Evolutionary conservation across 2,797 vertebrate genomes (phyloP), one percentile per base, ranked within the genome.

Genomic region (Phataginus tricuspis): DNA sequence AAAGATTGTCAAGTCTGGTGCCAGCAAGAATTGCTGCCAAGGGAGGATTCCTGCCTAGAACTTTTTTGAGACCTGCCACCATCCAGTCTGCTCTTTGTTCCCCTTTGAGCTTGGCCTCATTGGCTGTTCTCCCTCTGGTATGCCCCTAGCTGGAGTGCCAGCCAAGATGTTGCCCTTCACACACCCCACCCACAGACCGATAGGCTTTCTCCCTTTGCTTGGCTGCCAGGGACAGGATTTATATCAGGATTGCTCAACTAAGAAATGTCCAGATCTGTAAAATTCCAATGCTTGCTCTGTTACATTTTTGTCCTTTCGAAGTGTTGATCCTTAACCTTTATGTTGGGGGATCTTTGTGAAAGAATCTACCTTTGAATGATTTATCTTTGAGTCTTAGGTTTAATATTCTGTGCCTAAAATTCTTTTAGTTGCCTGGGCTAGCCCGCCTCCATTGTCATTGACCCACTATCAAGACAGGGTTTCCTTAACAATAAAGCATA

Each of bases 41-140:
- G 91, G 78, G 74, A 96, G 34, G 59, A 97, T 95, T 96, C 94
- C 94, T 94, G 94, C 92, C 92, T 92, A 92, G 94, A 91, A 96
- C 92, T 92, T 97, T 97, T 97, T 92, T 97, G 91, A 94, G 78
- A 96, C 82, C 85, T 97, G 92, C 94, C 95, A 96, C 94, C 90
- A 92, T 90, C 87, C 75, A 83, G 78, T 95, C 94, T 96, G 69
- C 86, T 96, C 92, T 97, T 96, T 94, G 92, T 97, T 97, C 94
- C 90, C 66, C 95, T 97, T 97, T 94, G 92, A 97, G 96, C 88
- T 80, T 94, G 63, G 94, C 63, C 80, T 96, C 84, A 79, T 86
- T 96, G 95, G 95, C 90, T 57, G 27, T 69, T 88, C 82, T 97
- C 86, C 87, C 82, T 97, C 53, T 98, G 95, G 92, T 97, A 96